Base-by-base conservation (phyloP, 2,888 invertebrate genomes). In the Cynaeus angustus region DNA sequence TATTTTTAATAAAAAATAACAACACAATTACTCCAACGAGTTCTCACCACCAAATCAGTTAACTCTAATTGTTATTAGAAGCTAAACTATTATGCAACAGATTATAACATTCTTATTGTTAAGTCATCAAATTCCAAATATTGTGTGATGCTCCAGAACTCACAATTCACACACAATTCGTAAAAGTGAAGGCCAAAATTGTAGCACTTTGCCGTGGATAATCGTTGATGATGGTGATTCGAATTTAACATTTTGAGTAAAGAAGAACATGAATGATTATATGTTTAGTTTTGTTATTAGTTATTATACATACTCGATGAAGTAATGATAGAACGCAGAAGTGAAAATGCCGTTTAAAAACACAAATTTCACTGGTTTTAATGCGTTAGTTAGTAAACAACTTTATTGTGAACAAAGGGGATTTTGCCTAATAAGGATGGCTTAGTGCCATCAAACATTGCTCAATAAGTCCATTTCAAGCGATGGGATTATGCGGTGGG, bases 91-190 rank as follows among this genome's bases (percentile, higher is more conserved):
- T 43, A 38, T 55, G n/a, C 55, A 55, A 55, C 12, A 13, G 38
- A 38, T 55, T 38, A 38, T 55, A 55, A 38, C 55, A 38, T 14
- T 16, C 12, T 37, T 55, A 55, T 37, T 55, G 55, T 55, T 55
- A 55, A 55, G 55, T 33, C 55, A 55, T 38, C 37, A 38, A 55
- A 55, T 38, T 53, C 38, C 38, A 55, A 55, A 55, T 55, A 14
- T 55, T 55, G 55, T 38, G 38, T 37, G 55, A 16, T 13, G 37
- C 38, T 38, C 38, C 7, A 38, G 5, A 37, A 37, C 48, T 7
- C 14, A 16, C 21, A 38, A 38, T 55, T 55, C 55, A 55, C 55
- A 55, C 55, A 48, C 48, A 14, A 41, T 41, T 46, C 8, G 48
- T 48, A 48, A 48, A 48, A 55, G 16, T 55, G 16, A 55, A 53